These are phyloP conservation scores for Leptinotarsa juncta DNA, from an alignment of 2,888 invertebrate genomes.

Conservation along the genomic window DNA sequence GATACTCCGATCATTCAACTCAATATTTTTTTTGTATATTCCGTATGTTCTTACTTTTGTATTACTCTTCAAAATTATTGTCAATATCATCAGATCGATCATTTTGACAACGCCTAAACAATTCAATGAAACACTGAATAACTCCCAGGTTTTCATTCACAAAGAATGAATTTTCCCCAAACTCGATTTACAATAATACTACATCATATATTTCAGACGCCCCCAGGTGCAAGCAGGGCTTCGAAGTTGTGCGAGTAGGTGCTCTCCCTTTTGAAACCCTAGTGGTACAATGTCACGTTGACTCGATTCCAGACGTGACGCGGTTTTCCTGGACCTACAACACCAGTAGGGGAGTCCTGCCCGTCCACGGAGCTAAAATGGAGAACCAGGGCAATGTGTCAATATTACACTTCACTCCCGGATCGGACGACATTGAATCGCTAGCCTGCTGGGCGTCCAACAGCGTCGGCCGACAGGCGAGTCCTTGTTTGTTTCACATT, in stretches of 20 bases:
- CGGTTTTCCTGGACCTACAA: constrained; percentile 90
- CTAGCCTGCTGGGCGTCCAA: constrained; percentile 91
- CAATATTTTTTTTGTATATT: too few relatives aligned
- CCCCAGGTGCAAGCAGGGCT: constrained; percentile 81
- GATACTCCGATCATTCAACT: too few relatives aligned
- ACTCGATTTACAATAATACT: constrained; percentile 6
- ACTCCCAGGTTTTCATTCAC: too few relatives aligned
- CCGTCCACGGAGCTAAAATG: constrained; percentile 75
- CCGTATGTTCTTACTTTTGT: too few relatives aligned
- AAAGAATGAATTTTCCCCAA: too few relatives aligned
- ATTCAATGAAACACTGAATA: too few relatives aligned
- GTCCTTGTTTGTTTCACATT: constrained; percentile 85
- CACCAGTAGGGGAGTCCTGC: constrained; percentile 78
- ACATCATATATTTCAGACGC: constrained; percentile 70
- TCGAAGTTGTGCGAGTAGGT: constrained; percentile 77
- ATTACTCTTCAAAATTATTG: too few relatives aligned
- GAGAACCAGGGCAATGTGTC: constrained; percentile 67
- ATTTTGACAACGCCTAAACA: too few relatives aligned
- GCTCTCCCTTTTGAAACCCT: constrained; percentile 80
- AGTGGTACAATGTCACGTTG: constrained; percentile 83
- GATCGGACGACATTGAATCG: constrained; percentile 78
- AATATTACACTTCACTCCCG: constrained; percentile 71
- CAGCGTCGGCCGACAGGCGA: constrained; percentile 82
- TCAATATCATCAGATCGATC: too few relatives aligned
- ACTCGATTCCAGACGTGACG: constrained; percentile 79